phyloP scores from a whole-genome alignment of 2,113 vertebrate species.

The Bungarus multicinctus region DNA sequence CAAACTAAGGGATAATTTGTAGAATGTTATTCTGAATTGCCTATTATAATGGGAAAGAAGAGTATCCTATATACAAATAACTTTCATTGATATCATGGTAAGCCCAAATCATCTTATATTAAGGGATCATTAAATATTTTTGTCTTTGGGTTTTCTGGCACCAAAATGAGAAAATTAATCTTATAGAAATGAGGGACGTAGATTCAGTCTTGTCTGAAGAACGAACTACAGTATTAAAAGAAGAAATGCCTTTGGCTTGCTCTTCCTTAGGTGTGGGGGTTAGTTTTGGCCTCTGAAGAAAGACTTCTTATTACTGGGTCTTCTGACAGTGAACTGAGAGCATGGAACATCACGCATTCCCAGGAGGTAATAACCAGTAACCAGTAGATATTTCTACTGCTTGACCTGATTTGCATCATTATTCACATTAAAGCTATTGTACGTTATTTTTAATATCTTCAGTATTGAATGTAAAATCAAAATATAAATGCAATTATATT shows the following conservation, averaged over 20 bases:
- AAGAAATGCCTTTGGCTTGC: neutral
- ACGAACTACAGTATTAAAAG: neutral
- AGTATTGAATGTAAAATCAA: neutral
- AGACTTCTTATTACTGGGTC: slow-evolving; percentile 86
- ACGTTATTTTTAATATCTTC: neutral
- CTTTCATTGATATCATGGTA: neutral
- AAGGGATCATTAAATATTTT: neutral
- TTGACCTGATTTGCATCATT: neutral
- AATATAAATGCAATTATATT: neutral
- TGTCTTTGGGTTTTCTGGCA: neutral
- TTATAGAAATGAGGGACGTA: neutral
- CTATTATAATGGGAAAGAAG: no score
- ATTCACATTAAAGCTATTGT: neutral
- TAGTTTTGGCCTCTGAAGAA: slow-evolving; percentile 82
- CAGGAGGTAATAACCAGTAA: slow-evolving; percentile 46
- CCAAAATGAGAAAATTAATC: neutral
- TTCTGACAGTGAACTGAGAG: slow-evolving; percentile 91
- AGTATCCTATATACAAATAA: neutral
- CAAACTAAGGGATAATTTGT: neutral
- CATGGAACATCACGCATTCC: slow-evolving; percentile 84
- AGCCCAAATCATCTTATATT: neutral
- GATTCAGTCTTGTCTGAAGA: neutral
- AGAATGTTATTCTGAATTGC: neutral
- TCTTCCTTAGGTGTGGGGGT: slow-evolving; percentile 84
- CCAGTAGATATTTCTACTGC: neutral